These are phyloP conservation scores for Alethe diademata DNA, from an alignment of 2,113 vertebrate genomes.

Conservation along the genomic window DNA sequence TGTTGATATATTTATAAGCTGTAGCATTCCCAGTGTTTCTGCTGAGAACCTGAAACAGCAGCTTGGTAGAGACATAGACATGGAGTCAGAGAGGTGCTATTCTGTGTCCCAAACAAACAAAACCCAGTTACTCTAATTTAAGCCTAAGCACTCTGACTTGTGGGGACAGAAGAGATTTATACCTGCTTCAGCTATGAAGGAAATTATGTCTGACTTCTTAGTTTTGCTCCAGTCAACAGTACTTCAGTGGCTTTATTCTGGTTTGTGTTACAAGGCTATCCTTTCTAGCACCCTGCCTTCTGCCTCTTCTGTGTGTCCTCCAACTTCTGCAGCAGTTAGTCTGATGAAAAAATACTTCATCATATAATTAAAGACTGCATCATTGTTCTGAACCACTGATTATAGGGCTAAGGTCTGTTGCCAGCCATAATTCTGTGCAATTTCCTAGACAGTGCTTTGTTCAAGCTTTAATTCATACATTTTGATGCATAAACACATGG, in stretches of 20 bases:
- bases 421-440: not conserved
- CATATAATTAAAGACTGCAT: not conserved
- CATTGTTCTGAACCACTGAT: constrained; percentile 23
- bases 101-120: not conserved
- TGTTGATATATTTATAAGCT: not conserved
- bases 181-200: not conserved
- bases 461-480: not conserved
- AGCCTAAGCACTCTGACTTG: not conserved
- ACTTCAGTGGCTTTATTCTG: not conserved
- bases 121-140: not conserved
- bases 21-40: not conserved
- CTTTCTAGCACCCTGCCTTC: not conserved
- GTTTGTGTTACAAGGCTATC: not conserved
- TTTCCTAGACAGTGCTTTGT: constrained; percentile 4
- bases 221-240: not conserved
- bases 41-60: not conserved
- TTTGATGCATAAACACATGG: not conserved
- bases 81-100: not conserved
- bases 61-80: not conserved
- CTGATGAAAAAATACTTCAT: not conserved
- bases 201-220: not conserved
- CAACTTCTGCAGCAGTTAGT: not conserved
- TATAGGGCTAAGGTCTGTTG: not conserved
- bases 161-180: not conserved
- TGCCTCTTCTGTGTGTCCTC: not conserved